Percentiles rank a stretch among this genome's conserved stretches.
These are phyloP conservation scores for Sebastes alutus DNA, from an alignment of 2,797 vertebrate genomes.

Conservation along the genomic window DNA sequence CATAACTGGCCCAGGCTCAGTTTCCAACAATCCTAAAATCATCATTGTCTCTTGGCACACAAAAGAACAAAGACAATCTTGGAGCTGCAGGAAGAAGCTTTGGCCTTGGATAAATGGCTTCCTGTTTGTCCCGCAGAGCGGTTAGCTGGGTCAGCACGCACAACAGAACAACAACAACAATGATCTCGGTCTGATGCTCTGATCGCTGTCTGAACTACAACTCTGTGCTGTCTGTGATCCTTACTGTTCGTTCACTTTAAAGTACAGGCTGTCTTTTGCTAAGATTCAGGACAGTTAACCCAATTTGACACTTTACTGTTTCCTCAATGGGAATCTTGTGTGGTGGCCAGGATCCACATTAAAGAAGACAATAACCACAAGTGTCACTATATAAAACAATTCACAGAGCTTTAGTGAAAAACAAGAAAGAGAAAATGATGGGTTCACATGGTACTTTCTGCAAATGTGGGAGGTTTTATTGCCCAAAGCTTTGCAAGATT, in stretches of 20 bases:
- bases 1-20: slow-evolving; percentile 37
- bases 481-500: not conserved
- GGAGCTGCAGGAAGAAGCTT: slow-evolving; percentile 54
- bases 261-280: not conserved
- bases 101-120: slow-evolving; percentile 74
- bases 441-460: not conserved
- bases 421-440: not conserved
- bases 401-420: slow-evolving; percentile 5
- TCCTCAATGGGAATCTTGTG: not conserved
- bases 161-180: slow-evolving; percentile 47
- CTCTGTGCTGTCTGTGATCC: slow-evolving; percentile 19
- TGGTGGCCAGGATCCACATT: slow-evolving; percentile 4
- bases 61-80: slow-evolving; percentile 62
- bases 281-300: not conserved
- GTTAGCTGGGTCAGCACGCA: slow-evolving; percentile 62
- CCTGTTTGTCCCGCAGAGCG: slow-evolving; percentile 64
- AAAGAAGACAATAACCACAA: not conserved
- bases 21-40: slow-evolving; percentile 58
- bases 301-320: slow-evolving; percentile 44
- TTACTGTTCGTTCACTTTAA: not conserved
- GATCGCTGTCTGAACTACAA: slow-evolving; percentile 26
- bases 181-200: slow-evolving; percentile 25
- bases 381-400: not conserved
- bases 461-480: not conserved
- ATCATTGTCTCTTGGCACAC: slow-evolving; percentile 47